phyloP scores from a whole-genome alignment of 2,888 invertebrate species.

The Trachelus troglodyta region DNA sequence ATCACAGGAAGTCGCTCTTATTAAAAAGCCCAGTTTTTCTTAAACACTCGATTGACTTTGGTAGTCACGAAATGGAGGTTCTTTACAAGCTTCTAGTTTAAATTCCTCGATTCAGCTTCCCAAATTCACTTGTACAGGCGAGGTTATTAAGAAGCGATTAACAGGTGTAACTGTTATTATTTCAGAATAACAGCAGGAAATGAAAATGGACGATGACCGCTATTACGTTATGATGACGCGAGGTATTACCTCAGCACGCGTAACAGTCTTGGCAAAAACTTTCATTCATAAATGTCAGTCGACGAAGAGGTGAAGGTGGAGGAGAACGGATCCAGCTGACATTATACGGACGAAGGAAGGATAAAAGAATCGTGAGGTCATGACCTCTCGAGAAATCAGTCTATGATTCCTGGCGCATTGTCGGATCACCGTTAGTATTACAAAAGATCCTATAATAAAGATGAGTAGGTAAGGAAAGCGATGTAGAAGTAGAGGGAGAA shows the following conservation, averaged over 20 bases:
- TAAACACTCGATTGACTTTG: conserved; percentile 13
- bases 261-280: conserved; percentile 12
- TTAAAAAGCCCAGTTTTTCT: conserved; percentile 2
- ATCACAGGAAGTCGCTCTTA: conserved; percentile 15
- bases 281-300: conserved; percentile 24
- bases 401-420: background rate
- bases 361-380: background rate
- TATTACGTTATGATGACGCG: conserved; percentile 20
- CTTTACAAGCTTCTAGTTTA: background rate
- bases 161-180: background rate
- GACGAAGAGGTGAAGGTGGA: background rate
- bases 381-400: background rate
- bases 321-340: background rate
- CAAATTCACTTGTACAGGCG: background rate
- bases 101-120: background rate
- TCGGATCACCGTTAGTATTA: background rate
- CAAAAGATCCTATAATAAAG: background rate
- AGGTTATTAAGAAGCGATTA: background rate
- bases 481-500: background rate
- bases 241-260: conserved; percentile 22
- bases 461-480: background rate
- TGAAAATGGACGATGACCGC: background rate
- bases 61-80: conserved; percentile 15
- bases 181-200: background rate
- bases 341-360: background rate